Evolutionary conservation across 2,113 vertebrate genomes (phyloP).

Genomic region (Hucho hucho): DNA sequence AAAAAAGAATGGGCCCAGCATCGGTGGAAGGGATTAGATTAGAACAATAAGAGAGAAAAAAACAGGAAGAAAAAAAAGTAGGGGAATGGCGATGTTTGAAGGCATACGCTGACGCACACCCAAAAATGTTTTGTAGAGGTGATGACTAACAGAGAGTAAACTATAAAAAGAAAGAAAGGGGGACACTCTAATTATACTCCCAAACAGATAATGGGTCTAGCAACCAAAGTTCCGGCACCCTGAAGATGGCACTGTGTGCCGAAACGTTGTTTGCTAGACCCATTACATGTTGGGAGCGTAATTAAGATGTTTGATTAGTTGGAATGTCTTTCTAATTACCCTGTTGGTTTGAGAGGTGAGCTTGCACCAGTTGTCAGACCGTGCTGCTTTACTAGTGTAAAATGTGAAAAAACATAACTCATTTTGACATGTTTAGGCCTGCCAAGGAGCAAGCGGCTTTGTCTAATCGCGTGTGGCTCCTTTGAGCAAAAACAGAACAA

Average conservation of each 20-base stretch:
- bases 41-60: conserved; percentile 23
- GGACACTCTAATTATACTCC: too few relatives aligned
- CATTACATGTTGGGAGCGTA: not conserved
- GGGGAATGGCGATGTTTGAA: too few relatives aligned
- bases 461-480: conserved; percentile 15
- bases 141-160: too few relatives aligned
- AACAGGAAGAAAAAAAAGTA: not conserved
- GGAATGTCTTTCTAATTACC: conserved; percentile 21
- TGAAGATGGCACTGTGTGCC: too few relatives aligned
- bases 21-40: not conserved
- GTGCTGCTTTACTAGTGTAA: not conserved
- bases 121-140: too few relatives aligned
- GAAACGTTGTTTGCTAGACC: too few relatives aligned
- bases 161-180: too few relatives aligned
- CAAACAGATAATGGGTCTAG: too few relatives aligned
- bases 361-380: not conserved
- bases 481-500: conserved; percentile 23
- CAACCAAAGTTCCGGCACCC: too few relatives aligned
- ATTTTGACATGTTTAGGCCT: not conserved
- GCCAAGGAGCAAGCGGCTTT: not conserved
- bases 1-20: conserved; percentile 16
- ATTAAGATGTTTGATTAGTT: conserved; percentile 29
- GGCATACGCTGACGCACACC: too few relatives aligned
- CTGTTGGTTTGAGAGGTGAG: conserved; percentile 22
- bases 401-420: not conserved